These are phyloP conservation scores for Carassius auratus DNA, from an alignment of 2,113 vertebrate genomes.

Conservation along the genomic window DNA sequence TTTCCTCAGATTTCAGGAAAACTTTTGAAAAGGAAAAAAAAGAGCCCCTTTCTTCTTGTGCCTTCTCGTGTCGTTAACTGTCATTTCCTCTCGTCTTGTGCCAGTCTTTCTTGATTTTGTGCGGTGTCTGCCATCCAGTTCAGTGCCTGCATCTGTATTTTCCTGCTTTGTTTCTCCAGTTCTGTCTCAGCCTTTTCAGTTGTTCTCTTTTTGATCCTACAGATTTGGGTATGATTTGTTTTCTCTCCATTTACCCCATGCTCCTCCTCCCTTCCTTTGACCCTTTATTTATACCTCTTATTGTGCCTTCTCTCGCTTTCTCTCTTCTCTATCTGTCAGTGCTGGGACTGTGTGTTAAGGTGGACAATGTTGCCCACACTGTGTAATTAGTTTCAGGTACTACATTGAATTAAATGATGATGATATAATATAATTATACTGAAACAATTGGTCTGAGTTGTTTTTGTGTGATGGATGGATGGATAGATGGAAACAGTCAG, in stretches of 20 bases:
- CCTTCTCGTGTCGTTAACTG: constrained; percentile 70
- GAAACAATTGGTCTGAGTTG: constrained; percentile 64
- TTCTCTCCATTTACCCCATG: constrained; percentile 30
- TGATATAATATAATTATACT: constrained; percentile 83
- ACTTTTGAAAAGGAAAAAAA: constrained; percentile 45
- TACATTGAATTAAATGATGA: constrained; percentile 77
- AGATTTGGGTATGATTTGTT: constrained; percentile 51
- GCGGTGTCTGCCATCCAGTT: constrained; percentile 44
- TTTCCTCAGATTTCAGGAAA: constrained; percentile 49
- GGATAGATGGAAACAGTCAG: not conserved
- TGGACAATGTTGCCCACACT: constrained; percentile 63
- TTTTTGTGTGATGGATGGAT: constrained; percentile 41
- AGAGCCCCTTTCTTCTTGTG: constrained; percentile 71
- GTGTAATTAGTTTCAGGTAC: constrained; percentile 83
- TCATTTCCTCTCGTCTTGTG: constrained; percentile 51
- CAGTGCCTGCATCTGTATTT: constrained; percentile 42
- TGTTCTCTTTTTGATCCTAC: constrained; percentile 42
- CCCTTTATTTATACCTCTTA: constrained; percentile 67
- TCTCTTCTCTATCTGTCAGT: constrained; percentile 61
- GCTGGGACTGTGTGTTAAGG: constrained; percentile 75
- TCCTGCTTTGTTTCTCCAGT: not conserved
- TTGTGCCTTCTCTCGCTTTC: constrained; percentile 74
- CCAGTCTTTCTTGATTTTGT: constrained; percentile 50
- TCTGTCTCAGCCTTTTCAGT: not conserved
- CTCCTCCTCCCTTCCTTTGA: constrained; percentile 46